Evolutionary conservation across 2,888 invertebrate species (phyloP), one percentile per base, ranked within the genome.

Genomic region (Lochmaea crataegi): DNA sequence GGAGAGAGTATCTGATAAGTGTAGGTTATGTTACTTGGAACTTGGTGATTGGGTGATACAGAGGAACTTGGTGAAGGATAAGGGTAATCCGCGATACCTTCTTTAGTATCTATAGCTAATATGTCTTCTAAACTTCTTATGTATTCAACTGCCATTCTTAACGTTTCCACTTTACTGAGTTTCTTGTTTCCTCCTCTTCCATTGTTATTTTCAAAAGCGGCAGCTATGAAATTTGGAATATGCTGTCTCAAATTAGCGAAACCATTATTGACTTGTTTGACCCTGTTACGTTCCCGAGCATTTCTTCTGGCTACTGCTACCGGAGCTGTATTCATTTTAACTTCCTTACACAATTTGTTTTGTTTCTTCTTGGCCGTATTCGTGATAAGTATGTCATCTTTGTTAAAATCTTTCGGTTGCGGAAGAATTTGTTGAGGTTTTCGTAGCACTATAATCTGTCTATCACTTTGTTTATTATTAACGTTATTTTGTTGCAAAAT

Each of bases 201-300:
- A 57, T 90, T 90, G 72, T 91, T 92, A 7, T 91, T 83, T 76
- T 87, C 92, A 76, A 91, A 93, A 0, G 90, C 90, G 67, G 91
- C 89, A 0, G 94, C 94, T 0, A 94, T 93, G 84, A 94, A 93
- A 69, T 92, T 93, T 0, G 96, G 96, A 77, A 96, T 96, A 84
- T 95, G 95, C 80, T 94, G 93, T 22, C 96, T 90, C 1, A 96
- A 87, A n/a, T 94, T 93, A 0, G 95, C 94, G 85, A 96, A 96
- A 18, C 96, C 96, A 82, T 95, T 94, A 87, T 96, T 96, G 38
- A 96, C 96, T 90, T 96, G 96, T 80, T 96, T 95, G 11, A 97
- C 97, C 74, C 97, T 90, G 87, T 97, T 97, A 22, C 97, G 89
- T 89, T 97, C 97, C 68, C 97, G 91, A 75, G 96, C 97, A 88